Evolutionary conservation across 2,888 invertebrate species (phyloP).

Genomic region (Blastobasis adustella): DNA sequence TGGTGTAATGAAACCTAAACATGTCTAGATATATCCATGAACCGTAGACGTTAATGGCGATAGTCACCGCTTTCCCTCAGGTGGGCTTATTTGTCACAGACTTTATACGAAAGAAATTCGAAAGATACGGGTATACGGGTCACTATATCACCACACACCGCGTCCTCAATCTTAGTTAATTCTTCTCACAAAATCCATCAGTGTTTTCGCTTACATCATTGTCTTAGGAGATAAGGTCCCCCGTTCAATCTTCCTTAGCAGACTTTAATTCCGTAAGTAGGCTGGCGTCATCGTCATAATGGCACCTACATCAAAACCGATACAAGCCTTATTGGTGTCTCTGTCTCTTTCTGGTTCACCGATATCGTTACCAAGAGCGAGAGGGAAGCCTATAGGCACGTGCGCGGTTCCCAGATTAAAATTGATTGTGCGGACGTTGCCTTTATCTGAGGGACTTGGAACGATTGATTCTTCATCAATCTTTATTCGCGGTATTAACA

Average conservation of each 20-base stretch:
- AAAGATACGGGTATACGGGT: no score
- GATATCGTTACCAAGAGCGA: conserved; percentile 14
- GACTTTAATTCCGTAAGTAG: conserved; percentile 70
- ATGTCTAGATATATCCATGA: no score
- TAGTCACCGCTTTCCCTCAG: no score
- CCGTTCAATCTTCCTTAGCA: conserved; percentile 67
- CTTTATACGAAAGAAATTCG: no score
- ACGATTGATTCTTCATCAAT: conserved; percentile 73
- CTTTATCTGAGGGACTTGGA: conserved; percentile 58
- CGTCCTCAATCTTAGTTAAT: conserved; percentile 4
- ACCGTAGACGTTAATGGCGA: no score
- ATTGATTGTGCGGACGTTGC: conserved; percentile 66
- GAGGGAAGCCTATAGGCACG: conserved; percentile 32
- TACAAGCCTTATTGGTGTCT: conserved; percentile 35
- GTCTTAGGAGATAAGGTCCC: conserved; percentile 60
- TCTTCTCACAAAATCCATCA: conserved; percentile 51
- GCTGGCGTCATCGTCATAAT: conserved; percentile 30
- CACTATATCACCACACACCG: not conserved
- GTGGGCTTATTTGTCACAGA: no score
- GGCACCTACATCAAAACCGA: conserved; percentile 32
- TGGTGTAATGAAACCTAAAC: no score
- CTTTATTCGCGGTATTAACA: conserved; percentile 63
- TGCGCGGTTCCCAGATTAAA: conserved; percentile 64
- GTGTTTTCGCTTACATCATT: conserved; percentile 66
- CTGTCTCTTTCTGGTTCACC: conserved; percentile 28